Evolutionary conservation across 2,797 vertebrate species (phyloP).

Genomic region (Nannoperca obscura): DNA sequence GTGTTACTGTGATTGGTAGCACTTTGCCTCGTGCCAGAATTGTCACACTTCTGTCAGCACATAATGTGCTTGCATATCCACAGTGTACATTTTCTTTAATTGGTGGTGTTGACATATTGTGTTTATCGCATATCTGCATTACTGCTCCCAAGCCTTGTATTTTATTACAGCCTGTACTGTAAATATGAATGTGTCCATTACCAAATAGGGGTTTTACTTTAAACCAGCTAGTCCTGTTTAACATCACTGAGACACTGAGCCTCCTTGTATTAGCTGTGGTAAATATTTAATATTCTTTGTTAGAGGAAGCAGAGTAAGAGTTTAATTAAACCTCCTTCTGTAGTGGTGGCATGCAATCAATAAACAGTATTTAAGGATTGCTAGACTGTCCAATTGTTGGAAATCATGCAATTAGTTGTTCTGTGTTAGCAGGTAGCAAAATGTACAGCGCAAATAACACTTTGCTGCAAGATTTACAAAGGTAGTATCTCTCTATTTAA

Average conservation of each 20-base stretch:
- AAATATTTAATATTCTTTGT: slow-evolving; percentile 32
- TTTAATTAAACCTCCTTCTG: slow-evolving; percentile 58
- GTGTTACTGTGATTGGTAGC: background rate
- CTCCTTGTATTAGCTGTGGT: background rate
- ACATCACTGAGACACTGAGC: background rate
- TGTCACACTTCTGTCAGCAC: slow-evolving; percentile 16
- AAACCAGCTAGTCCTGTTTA: slow-evolving; percentile 16
- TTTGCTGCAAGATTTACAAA: background rate
- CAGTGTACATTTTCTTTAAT: slow-evolving; percentile 4
- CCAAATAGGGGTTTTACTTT: background rate
- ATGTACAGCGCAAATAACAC: slow-evolving; percentile 24
- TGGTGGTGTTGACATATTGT: slow-evolving; percentile 2
- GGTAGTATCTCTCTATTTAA: slow-evolving; percentile 11
- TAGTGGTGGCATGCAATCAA: slow-evolving; percentile 53
- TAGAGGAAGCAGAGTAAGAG: slow-evolving; percentile 20
- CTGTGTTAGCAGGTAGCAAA: slow-evolving; percentile 37
- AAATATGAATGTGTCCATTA: slow-evolving; percentile 11
- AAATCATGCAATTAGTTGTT: slow-evolving; percentile 47
- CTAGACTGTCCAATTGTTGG: slow-evolving; percentile 25
- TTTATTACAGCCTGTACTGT: slow-evolving; percentile 8
- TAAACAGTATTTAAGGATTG: slow-evolving; percentile 59
- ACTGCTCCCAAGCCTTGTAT: background rate
- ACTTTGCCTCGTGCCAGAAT: slow-evolving; percentile 14
- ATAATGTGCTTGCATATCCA: background rate
- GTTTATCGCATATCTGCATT: slow-evolving; percentile 7